These are phyloP conservation scores for Tringa solitaria DNA, from an alignment of 2,113 vertebrate genomes.

Conservation along the genomic window DNA sequence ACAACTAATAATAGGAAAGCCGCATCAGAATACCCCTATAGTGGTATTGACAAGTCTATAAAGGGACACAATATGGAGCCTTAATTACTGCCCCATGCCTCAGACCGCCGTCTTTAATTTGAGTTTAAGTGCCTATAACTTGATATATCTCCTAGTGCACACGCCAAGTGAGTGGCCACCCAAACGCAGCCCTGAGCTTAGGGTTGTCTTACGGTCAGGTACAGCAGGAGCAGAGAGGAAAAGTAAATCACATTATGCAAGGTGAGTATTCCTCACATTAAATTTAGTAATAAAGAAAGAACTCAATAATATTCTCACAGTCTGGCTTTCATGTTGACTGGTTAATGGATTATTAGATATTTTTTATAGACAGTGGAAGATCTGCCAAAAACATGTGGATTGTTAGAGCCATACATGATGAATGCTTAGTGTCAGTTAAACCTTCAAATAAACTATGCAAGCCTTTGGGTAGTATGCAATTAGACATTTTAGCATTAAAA, in stretches of 20 bases:
- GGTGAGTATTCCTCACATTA: slow-evolving; percentile 56
- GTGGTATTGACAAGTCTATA: neutral
- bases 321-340: slow-evolving; percentile 33
- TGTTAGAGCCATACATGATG: neutral
- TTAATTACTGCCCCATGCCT: neutral
- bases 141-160: fast-evolving
- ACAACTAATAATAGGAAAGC: neutral
- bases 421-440: neutral
- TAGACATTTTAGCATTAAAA: neutral
- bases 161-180: neutral
- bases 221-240: neutral
- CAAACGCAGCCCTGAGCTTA: neutral
- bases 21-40: neutral
- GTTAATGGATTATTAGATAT: slow-evolving; percentile 32
- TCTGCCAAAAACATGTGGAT: slow-evolving; percentile 26
- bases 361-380: slow-evolving; percentile 19
- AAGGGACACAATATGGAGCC: neutral
- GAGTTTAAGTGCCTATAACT: neutral
- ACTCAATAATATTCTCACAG: slow-evolving; percentile 38
- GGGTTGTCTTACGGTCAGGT: neutral
- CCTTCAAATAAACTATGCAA: neutral
- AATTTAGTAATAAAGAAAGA: slow-evolving; percentile 54
- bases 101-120: neutral
- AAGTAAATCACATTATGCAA: slow-evolving; percentile 40
- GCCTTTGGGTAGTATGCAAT: neutral